Base-by-base conservation (phyloP, 2,113 vertebrate genomes). In the Ameiurus melas region DNA sequence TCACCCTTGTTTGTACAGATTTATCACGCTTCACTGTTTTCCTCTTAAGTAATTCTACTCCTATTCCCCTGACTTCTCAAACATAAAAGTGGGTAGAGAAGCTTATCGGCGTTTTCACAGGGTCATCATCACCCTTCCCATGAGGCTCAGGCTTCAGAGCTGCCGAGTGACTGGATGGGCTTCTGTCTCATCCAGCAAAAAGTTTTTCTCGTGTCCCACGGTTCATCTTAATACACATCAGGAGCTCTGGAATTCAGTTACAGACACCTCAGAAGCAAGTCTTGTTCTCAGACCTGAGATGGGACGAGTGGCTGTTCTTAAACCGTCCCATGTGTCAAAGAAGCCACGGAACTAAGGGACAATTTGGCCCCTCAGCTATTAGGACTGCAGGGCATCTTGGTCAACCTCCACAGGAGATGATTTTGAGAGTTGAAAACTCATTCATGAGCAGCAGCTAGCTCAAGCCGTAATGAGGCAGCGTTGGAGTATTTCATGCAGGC, bases 231-330 rank as follows among this genome's bases (percentile, higher is more conserved):
- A 95, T 94, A 91, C 94, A 92, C 92, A 91, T 94, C 94, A 93
- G 92, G 93, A 94, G 93, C 92, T 91, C 93, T 89, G 90, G 92
- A 94, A 95, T 95, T 95, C 92, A 94, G 95, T 95, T 94, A 95
- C 92, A 90, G 92, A 91, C 95, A 93, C 91, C 90, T 94, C 94
- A 94, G 94, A 94, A 93, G 90, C 39, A 84, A 78, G 91, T 92
- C 93, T 92, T 94, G 94, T 95, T 95, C 93, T 93, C 90, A 93
- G 36, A 84, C 36, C 51, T 47, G 84, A 70, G 55, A 39, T 39
- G 10, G 58, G 33, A 83, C 10, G 13, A 62, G 22, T 70, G 80
- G 89, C 82, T 77, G 82, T 75, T 86, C 60, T 90, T 16, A 27
- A 43, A 83, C 79, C 66, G 70, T 27, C 30, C 5, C 36, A 62